Evolutionary conservation across 1,140 invertebrate species (phyloP).

Genomic region (Argopecten irradians): DNA sequence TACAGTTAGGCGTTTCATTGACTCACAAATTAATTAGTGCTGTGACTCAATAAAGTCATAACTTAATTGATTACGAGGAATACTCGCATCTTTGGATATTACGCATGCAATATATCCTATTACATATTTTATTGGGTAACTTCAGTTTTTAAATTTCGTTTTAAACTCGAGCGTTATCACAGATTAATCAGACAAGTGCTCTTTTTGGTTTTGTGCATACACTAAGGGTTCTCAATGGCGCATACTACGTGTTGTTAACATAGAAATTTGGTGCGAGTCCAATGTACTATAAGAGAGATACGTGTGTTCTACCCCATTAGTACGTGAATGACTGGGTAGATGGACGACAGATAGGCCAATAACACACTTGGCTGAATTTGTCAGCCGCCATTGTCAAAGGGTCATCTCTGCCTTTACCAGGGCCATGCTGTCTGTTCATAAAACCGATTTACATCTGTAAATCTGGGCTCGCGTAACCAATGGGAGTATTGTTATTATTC

Average conservation of each 20-base stretch:
- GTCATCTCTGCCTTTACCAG: background rate
- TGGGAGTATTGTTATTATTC: background rate
- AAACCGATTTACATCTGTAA: background rate
- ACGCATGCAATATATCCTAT: background rate
- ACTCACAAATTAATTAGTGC: background rate
- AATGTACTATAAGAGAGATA: conserved; percentile 1
- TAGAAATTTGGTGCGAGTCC: conserved; percentile 7
- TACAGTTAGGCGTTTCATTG: background rate
- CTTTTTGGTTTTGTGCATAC: background rate
- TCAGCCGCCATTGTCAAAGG: background rate
- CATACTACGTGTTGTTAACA: background rate
- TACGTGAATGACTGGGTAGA: background rate
- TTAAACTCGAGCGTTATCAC: background rate
- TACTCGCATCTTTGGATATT: background rate
- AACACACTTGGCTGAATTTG: background rate
- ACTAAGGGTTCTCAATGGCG: background rate
- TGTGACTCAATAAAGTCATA: too few species aligned
- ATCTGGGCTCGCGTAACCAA: background rate
- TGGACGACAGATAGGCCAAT: background rate
- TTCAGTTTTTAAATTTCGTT: background rate
- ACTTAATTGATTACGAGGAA: background rate
- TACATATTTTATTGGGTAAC: background rate
- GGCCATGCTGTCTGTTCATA: background rate
- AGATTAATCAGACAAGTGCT: background rate
- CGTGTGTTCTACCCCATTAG: background rate